phyloP scores from a whole-genome alignment of 2,113 vertebrate species.

The Zosterops pallidus region DNA sequence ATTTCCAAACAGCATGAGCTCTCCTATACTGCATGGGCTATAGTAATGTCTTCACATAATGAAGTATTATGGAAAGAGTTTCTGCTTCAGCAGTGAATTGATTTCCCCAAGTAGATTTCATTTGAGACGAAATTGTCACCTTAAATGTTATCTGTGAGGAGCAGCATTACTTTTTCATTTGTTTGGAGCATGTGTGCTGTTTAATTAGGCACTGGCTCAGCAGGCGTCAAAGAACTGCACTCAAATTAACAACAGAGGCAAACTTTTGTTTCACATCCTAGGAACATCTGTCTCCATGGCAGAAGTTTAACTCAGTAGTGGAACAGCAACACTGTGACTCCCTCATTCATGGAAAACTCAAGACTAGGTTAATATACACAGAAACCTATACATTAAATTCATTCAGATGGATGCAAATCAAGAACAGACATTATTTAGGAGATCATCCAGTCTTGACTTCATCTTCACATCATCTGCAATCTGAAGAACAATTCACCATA shows the following conservation, averaged over 20 bases:
- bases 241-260: background rate
- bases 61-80: background rate
- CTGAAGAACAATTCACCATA: background rate
- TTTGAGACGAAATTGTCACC: background rate
- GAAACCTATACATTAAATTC: background rate
- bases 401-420: background rate
- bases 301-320: background rate
- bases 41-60: background rate
- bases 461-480: background rate
- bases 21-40: background rate
- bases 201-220: slow-evolving; percentile 31
- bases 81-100: slow-evolving; percentile 19
- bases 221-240: background rate
- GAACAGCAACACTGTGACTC: background rate
- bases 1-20: background rate
- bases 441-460: background rate
- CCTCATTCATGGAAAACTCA: background rate
- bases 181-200: background rate
- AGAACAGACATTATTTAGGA: background rate
- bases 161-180: background rate
- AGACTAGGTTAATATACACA: background rate
- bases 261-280: background rate
- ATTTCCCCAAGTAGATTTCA: slow-evolving; percentile 32
- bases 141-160: slow-evolving; percentile 36
- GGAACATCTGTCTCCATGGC: background rate